Percentiles rank a stretch among this genome's conserved stretches.
Conservation (phyloP, 2,888 invertebrate species). For the Conistra vaccinii region DNA sequence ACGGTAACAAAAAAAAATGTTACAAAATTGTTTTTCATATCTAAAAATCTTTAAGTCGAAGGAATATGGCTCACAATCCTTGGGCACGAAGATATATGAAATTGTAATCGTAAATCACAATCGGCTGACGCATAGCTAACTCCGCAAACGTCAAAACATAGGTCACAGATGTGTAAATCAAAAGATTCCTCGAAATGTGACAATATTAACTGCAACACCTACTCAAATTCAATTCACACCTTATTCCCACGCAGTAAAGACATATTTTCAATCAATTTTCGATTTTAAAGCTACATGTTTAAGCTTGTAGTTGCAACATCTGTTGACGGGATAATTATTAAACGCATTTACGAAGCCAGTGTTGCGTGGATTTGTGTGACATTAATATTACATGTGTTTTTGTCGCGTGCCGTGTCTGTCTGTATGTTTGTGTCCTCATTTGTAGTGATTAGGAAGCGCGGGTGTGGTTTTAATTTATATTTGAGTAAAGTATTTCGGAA, state of each 20-base stretch:
- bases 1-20: conserved; percentile 22
- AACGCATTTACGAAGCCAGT: conserved; percentile 65
- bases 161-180: conserved; percentile 72
- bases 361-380: conserved; percentile 58
- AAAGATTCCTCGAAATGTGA: conserved; percentile 63
- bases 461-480: conserved; percentile 39
- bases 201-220: conserved; percentile 22
- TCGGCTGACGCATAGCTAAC: conserved; percentile 66
- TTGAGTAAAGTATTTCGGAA: conserved; percentile 38
- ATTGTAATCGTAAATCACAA: conserved; percentile 68
- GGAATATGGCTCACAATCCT: conserved; percentile 46
- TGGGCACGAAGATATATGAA: conserved; percentile 18
- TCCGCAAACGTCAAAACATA: conserved; percentile 74
- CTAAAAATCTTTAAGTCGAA: neutral
- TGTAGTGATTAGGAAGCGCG: conserved; percentile 38
- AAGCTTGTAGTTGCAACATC: conserved; percentile 46
- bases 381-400: conserved; percentile 63
- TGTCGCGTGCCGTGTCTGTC: conserved; percentile 50
- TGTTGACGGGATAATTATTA: conserved; percentile 62
- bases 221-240: neutral
- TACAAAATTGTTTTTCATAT: conserved; percentile 9
- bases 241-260: conserved; percentile 32
- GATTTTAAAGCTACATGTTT: neutral
- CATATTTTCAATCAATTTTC: conserved; percentile 22
- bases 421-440: conserved; percentile 46